A percentile compares a stretch with the other conserved stretches of the same genome.
Evolutionary conservation across 1,140 invertebrate species (phyloP).

Genomic region (Drosophila parabipectinata): DNA sequence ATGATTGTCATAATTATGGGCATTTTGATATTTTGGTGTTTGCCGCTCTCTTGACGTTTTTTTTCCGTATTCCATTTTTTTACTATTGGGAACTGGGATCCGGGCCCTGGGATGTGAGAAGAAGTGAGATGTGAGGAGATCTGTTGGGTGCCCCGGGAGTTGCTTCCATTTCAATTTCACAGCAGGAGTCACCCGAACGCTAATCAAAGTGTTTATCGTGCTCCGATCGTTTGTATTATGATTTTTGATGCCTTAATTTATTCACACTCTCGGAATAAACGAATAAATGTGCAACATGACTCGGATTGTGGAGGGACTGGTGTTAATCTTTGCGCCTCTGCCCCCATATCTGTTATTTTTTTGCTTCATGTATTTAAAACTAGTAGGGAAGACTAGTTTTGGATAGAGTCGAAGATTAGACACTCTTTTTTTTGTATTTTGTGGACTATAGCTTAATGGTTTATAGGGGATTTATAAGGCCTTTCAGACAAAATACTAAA

Average conservation of each 20-base stretch:
- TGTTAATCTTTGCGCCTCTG: slow-evolving; percentile 40
- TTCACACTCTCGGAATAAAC: slow-evolving; percentile 63
- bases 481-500: too few relatives aligned
- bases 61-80: background rate
- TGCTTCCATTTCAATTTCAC: slow-evolving; percentile 81
- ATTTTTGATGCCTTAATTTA: slow-evolving; percentile 82
- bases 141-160: slow-evolving; percentile 48
- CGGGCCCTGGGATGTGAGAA: background rate
- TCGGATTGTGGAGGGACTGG: slow-evolving; percentile 8
- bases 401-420: background rate
- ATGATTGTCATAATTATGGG: slow-evolving; percentile 81
- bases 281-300: slow-evolving; percentile 32
- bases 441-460: too few relatives aligned
- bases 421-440: background rate
- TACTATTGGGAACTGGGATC: background rate
- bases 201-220: slow-evolving; percentile 82
- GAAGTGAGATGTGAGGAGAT: background rate
- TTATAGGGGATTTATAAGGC: too few relatives aligned
- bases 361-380: background rate
- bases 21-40: slow-evolving; percentile 81
- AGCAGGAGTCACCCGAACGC: slow-evolving; percentile 66
- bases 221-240: slow-evolving; percentile 79
- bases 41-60: slow-evolving; percentile 50
- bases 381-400: background rate
- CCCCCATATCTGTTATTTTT: background rate